Percentiles rank a stretch among this genome's conserved stretches.
Conservation (phyloP, 2,888 invertebrate genomes). For the Empis stercorea region DNA sequence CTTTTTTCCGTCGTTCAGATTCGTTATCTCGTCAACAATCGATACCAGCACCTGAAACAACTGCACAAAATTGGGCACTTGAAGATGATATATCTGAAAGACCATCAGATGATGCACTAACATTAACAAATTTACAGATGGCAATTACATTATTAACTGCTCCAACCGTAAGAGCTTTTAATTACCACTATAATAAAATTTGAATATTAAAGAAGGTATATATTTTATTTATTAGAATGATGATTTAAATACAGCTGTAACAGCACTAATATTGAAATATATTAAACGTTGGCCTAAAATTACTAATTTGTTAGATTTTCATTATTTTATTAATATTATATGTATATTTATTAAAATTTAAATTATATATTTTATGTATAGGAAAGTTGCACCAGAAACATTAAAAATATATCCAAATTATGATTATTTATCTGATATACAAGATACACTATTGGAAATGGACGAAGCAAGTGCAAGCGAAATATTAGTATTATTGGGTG, state of each 20-base stretch:
- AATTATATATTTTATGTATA: slow-evolving; percentile 14
- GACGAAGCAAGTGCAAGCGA: slow-evolving; percentile 40
- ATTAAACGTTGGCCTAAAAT: slow-evolving; percentile 38
- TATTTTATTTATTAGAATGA: slow-evolving; percentile 39
- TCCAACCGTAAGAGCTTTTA: slow-evolving; percentile 69
- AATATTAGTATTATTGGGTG: slow-evolving; percentile 62
- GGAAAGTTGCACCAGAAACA: slow-evolving; percentile 29
- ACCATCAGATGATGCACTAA: slow-evolving; percentile 35
- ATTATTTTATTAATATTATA: neutral
- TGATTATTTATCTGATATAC: slow-evolving; percentile 35
- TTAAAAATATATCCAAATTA: slow-evolving; percentile 32
- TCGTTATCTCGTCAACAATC: slow-evolving; percentile 32
- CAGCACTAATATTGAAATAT: slow-evolving; percentile 51
- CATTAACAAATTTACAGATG: slow-evolving; percentile 63
- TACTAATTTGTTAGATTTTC: slow-evolving; percentile 25
- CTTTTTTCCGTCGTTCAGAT: slow-evolving; percentile 32
- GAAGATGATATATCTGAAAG: slow-evolving; percentile 31
- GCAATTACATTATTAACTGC: slow-evolving; percentile 69
- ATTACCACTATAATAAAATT: too few relatives aligned
- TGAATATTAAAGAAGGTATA: neutral
- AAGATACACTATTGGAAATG: slow-evolving; percentile 33
- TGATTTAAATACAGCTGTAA: slow-evolving; percentile 52
- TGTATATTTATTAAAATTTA: too few relatives aligned
- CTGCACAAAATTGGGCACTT: slow-evolving; percentile 26
- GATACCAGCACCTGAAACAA: slow-evolving; percentile 24